These are phyloP conservation scores for Ceratosolen fusciceps DNA, from an alignment of 1,140 invertebrate species.

Conservation along the genomic window DNA sequence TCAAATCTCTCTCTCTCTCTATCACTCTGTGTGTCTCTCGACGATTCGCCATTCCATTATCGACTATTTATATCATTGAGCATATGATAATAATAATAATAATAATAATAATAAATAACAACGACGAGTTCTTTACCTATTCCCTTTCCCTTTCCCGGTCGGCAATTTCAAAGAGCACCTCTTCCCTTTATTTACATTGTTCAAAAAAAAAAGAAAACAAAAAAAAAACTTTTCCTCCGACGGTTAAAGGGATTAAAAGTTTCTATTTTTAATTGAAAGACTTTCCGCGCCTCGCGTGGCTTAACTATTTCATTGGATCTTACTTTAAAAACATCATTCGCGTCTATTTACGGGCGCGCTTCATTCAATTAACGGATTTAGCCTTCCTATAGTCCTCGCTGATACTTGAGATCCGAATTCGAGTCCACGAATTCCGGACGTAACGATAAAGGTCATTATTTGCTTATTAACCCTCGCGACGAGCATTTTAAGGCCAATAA, in stretches of 20 bases:
- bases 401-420: not conserved
- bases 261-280: conserved; percentile 21
- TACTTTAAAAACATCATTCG: conserved; percentile 24
- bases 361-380: not conserved
- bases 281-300: not conserved
- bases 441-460: too few relatives aligned
- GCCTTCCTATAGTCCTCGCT: not conserved
- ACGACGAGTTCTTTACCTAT: too few relatives aligned
- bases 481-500: too few relatives aligned
- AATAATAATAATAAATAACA: too few relatives aligned
- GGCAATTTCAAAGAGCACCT: conserved; percentile 10
- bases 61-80: too few relatives aligned
- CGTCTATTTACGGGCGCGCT: not conserved
- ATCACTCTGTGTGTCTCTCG: too few relatives aligned
- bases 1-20: too few relatives aligned
- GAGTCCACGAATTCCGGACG: not conserved
- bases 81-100: too few relatives aligned
- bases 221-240: conserved; percentile 10
- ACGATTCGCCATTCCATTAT: too few relatives aligned
- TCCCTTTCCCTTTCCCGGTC: not conserved
- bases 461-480: too few relatives aligned
- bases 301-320: conserved; percentile 25
- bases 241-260: conserved; percentile 4
- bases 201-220: too few relatives aligned
- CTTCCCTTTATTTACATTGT: too few relatives aligned